A percentile compares a stretch with the other conserved stretches of the same genome.
phyloP scores from a whole-genome alignment of 2,888 invertebrate genomes.

The Invenusta paracnida region DNA sequence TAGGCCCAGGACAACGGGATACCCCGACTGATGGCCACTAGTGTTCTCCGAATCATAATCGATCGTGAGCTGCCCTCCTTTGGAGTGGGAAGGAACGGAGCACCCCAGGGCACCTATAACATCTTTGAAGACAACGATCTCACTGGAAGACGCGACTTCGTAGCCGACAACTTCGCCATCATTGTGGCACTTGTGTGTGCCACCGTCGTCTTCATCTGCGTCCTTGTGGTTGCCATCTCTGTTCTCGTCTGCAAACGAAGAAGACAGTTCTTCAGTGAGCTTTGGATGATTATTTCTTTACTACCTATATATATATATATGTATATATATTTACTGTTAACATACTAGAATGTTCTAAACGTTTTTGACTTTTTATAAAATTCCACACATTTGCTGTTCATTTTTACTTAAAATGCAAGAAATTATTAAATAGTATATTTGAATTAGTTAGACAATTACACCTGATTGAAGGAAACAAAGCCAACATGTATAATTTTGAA shows the following conservation, averaged over 20 bases:
- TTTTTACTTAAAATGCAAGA: no score
- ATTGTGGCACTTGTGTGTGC: conserved; percentile 16
- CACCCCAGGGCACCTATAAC: background rate
- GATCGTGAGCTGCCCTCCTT: background rate
- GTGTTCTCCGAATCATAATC: background rate
- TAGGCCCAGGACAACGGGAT: background rate
- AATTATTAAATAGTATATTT: no score
- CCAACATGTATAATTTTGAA: no score
- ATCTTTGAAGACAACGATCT: background rate
- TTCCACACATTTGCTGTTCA: no score
- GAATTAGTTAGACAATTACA: no score
- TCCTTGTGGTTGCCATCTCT: background rate
- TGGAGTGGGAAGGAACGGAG: background rate
- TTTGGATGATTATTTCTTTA: background rate
- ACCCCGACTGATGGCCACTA: background rate
- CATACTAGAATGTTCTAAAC: no score
- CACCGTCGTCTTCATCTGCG: conserved; percentile 3
- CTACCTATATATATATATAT: no score
- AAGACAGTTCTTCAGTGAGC: background rate
- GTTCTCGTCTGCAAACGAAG: background rate
- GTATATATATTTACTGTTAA: no score
- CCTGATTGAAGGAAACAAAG: no score
- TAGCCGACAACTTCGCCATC: conserved; percentile 18
- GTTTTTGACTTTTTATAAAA: no score
- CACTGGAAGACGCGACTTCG: background rate